Evolutionary conservation across 2,113 vertebrate genomes (phyloP).

Genomic region (Prunella fulvescens): DNA sequence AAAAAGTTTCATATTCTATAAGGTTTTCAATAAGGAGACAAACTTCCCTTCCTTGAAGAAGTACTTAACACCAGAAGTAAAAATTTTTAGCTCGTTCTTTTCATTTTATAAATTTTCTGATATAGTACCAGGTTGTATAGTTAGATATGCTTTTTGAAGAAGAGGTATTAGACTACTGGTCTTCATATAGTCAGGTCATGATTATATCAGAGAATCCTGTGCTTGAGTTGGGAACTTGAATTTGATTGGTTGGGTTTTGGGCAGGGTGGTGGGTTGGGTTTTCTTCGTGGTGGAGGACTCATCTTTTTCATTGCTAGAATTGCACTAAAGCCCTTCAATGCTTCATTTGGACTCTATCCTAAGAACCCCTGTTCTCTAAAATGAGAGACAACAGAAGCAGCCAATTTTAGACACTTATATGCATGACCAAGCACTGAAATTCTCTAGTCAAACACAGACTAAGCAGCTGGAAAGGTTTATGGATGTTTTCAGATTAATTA

Average conservation of each 20-base stretch:
- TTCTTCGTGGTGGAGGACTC: not conserved
- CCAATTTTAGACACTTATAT: not conserved
- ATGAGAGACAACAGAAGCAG: not conserved
- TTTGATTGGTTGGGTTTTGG: not conserved
- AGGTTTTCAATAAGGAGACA: not conserved
- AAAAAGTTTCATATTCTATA: not conserved
- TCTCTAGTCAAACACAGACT: not conserved
- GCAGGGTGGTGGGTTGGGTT: not conserved
- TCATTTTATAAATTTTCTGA: not conserved
- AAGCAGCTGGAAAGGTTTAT: not conserved
- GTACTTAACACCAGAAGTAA: not conserved
- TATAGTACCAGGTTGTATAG: not conserved
- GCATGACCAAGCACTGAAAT: not conserved
- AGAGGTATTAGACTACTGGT: not conserved
- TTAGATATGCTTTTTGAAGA: not conserved
- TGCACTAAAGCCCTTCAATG: not conserved
- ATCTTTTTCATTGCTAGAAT: not conserved
- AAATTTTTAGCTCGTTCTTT: not conserved
- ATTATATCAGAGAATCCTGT: not conserved
- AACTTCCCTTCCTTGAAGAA: not conserved
- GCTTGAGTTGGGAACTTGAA: not conserved
- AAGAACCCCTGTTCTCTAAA: not conserved
- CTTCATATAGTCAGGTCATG: not conserved
- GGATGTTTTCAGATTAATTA: not conserved
- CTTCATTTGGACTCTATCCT: not conserved